Evolutionary conservation across 2,888 invertebrate genomes (phyloP).

Genomic region (Drosophila affinis): DNA sequence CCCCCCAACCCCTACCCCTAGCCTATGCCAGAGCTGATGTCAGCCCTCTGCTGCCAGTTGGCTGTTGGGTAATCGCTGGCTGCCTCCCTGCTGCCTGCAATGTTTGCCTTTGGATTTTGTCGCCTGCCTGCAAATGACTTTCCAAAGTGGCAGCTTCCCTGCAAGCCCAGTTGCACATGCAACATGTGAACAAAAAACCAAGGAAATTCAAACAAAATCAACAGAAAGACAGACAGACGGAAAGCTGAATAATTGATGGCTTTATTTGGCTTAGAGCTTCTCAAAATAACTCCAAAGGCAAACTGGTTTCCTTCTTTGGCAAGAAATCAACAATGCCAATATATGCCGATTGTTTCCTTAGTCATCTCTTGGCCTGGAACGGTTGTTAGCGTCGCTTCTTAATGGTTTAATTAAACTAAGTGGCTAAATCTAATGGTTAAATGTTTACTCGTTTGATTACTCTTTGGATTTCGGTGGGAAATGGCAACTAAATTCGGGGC

Average conservation of each 20-base stretch:
- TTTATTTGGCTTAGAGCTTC: slow-evolving; percentile 33
- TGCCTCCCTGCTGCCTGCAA: slow-evolving; percentile 12
- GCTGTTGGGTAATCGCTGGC: slow-evolving; percentile 59
- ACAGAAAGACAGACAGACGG: slow-evolving; percentile 11
- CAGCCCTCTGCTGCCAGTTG: slow-evolving; percentile 19
- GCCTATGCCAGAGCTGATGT: slow-evolving; percentile 13
- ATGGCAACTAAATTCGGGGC: not conserved
- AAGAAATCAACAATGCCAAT: slow-evolving; percentile 5
- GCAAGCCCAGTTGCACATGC: slow-evolving; percentile 33
- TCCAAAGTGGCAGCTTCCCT: slow-evolving; percentile 52
- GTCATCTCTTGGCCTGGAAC: slow-evolving; percentile 2
- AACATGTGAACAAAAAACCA: slow-evolving; percentile 19
- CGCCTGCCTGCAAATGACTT: slow-evolving; percentile 60
- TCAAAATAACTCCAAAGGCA: slow-evolving; percentile 34
- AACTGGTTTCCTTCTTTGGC: slow-evolving; percentile 28
- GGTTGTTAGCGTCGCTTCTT: slow-evolving; percentile 6
- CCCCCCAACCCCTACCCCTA: too few relatives aligned
- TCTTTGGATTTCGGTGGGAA: not conserved
- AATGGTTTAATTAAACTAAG: not conserved
- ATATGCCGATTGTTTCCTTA: slow-evolving; percentile 31
- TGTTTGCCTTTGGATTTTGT: slow-evolving; percentile 49
- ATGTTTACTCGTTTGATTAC: not conserved
- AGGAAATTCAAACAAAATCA: slow-evolving; percentile 34
- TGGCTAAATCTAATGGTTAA: not conserved
- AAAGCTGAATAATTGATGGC: slow-evolving; percentile 10